Conservation (phyloP, 2,797 vertebrate genomes). For the Propithecus deckenii region DNA sequence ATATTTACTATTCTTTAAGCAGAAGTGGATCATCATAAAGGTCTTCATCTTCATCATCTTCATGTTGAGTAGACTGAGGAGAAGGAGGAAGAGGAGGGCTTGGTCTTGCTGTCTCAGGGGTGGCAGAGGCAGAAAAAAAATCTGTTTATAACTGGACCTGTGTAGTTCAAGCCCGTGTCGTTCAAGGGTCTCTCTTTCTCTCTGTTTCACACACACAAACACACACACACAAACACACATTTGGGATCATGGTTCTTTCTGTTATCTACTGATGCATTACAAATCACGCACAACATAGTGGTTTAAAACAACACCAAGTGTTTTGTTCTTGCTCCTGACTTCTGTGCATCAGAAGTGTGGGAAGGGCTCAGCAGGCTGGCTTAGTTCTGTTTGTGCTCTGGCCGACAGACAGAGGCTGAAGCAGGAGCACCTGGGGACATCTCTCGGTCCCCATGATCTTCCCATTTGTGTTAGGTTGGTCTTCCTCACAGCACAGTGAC, state of each 20-base stretch:
- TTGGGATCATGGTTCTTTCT: background rate
- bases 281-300: background rate
- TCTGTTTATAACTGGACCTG: background rate
- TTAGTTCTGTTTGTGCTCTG: too few relatives aligned
- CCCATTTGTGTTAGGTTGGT: background rate
- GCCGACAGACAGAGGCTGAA: too few relatives aligned
- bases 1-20: background rate
- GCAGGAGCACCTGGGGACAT: background rate
- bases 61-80: background rate
- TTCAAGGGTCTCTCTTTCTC: background rate
- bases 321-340: background rate
- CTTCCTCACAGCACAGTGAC: background rate
- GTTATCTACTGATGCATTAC: background rate
- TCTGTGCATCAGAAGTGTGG: background rate
- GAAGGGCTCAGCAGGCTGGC: background rate
- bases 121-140: background rate
- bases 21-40: background rate
- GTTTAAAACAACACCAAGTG: background rate
- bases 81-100: background rate
- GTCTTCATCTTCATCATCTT: background rate
- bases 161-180: background rate
- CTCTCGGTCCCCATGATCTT: background rate
- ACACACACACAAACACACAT: background rate
- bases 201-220: too few relatives aligned
- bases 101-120: background rate